Evolutionary conservation across 2,888 invertebrate genomes (phyloP).

Genomic region (Coremacera marginata): DNA sequence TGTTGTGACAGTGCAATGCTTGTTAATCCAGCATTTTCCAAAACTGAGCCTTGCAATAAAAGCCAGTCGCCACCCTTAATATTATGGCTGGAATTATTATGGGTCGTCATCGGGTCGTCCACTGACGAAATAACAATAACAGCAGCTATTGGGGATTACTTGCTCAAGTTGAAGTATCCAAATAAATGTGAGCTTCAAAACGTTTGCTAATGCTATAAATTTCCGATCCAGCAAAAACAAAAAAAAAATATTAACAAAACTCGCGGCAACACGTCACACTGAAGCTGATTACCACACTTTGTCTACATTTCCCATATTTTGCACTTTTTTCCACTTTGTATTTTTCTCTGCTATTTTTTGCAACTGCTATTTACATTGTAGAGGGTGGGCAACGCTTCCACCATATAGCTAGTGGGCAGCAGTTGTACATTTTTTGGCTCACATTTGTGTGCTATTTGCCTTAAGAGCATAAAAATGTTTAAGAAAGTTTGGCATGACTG

Average conservation of each 20-base stretch:
- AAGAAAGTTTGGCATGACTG: slow-evolving; percentile 2
- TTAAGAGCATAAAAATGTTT: neutral
- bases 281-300: slow-evolving; percentile 30
- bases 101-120: neutral
- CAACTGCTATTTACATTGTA: neutral
- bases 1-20: neutral
- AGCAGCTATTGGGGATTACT: slow-evolving; percentile 22
- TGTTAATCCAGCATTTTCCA: neutral
- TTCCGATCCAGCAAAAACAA: neutral
- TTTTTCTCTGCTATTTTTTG: neutral
- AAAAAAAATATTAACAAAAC: neutral
- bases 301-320: slow-evolving; percentile 9
- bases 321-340: neutral
- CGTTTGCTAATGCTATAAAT: neutral
- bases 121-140: neutral
- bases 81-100: neutral
- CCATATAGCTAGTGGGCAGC: neutral
- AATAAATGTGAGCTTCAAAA: slow-evolving; percentile 34
- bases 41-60: neutral
- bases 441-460: neutral
- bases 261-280: slow-evolving; percentile 3
- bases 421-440: neutral
- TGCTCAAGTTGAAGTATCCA: slow-evolving; percentile 42
- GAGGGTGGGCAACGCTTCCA: neutral
- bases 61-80: neutral